Conservation (phyloP, 2,888 invertebrate genomes). For the Rhagonycha lutea region DNA sequence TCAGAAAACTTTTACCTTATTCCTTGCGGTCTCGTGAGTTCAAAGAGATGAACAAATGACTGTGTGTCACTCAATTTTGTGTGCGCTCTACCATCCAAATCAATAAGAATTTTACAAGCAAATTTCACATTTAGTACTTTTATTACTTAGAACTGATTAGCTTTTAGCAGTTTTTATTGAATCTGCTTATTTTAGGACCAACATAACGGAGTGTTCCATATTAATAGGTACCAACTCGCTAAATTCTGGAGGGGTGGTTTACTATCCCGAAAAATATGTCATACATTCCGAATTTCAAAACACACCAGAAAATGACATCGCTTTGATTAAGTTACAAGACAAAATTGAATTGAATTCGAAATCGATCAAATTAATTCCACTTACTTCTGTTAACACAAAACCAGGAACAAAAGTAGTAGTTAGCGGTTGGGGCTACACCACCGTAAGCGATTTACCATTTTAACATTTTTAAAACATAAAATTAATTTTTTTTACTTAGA, state of each 20-base stretch:
- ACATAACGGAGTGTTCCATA: not conserved
- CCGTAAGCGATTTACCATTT: not conserved
- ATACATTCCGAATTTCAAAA: not conserved
- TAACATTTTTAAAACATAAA: not conserved
- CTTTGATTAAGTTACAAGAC: not conserved
- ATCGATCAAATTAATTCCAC: not conserved
- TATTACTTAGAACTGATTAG: too few species aligned
- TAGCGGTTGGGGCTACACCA: not conserved
- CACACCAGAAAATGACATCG: not conserved
- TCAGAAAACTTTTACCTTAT: too few species aligned
- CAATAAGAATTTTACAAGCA: too few species aligned
- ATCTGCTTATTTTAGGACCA: not conserved
- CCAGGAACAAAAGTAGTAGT: not conserved
- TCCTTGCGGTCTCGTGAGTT: too few species aligned
- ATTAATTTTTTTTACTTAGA: not conserved
- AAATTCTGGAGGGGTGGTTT: not conserved
- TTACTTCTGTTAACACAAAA: not conserved
- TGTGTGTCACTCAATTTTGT: too few species aligned
- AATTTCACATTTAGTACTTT: too few species aligned
- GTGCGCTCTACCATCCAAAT: too few species aligned
- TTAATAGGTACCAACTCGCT: not conserved
- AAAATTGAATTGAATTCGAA: not conserved
- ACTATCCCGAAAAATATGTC: not conserved
- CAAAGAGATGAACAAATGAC: too few species aligned
- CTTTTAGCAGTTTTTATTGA: too few species aligned